Conservation (phyloP, 2,888 invertebrate species). For the Pristionchus exspectatus region DNA sequence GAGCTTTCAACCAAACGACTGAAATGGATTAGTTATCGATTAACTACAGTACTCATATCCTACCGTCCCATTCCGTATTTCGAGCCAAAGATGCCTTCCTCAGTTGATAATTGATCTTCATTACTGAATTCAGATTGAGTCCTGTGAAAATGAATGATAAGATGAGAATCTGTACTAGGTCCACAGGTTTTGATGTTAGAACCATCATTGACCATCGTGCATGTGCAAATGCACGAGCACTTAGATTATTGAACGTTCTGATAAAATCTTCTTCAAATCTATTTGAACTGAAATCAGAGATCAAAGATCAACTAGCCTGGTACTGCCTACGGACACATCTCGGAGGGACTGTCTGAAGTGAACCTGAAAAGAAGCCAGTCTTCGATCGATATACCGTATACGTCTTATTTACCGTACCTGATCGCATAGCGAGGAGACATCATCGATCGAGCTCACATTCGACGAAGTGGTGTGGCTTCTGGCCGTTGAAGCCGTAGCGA, state of each 20-base stretch:
- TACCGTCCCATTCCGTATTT: constrained; percentile 27
- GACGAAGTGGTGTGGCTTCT: not conserved
- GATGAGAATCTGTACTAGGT: not conserved
- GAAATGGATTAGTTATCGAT: not conserved
- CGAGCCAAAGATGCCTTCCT: not conserved
- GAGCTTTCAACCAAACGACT: not conserved
- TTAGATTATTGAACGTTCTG: not conserved
- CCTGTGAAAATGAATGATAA: not conserved
- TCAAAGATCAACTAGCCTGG: constrained; percentile 2
- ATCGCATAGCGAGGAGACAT: constrained; percentile 6
- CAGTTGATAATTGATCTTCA: not conserved
- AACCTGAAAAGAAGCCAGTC: not conserved
- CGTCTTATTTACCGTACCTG: not conserved
- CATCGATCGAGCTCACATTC: constrained; percentile 8
- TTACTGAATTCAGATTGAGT: not conserved
- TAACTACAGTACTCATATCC: not conserved
- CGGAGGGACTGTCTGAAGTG: not conserved
- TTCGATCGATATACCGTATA: constrained; percentile 1
- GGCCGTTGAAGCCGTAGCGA: not conserved
- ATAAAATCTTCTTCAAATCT: not conserved
- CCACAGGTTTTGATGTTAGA: not conserved
- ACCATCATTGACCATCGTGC: not conserved
- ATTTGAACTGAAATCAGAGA: not conserved
- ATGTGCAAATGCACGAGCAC: not conserved
- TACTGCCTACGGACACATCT: not conserved